Evolutionary conservation across 2,113 vertebrate species (phyloP), one percentile per base, ranked within the genome.

Genomic region (Anarrhichthys ocellatus): DNA sequence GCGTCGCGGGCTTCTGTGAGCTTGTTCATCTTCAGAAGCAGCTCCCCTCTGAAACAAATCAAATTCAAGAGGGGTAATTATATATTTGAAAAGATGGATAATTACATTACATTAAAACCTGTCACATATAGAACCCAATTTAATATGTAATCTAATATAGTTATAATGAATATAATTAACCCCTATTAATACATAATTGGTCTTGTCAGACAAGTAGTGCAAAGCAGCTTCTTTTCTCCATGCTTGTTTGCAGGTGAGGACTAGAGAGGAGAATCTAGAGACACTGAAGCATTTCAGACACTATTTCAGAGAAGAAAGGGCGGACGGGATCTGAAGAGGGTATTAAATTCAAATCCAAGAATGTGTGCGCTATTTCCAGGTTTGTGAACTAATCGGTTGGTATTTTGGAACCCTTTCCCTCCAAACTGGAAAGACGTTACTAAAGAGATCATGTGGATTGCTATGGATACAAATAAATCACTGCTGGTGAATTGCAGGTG

Each of bases 1-100:
- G 98, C 97, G 65, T 99, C 98, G 42, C 97, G 97, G 15, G 98
- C 98, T 92, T 99, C 97, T 6, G 95, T 93, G 68, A 97, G 97
- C 86, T 99, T 99, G 87, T 99, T 99, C 98, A 99, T 99, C 95
- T 99, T 99, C 84, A 99, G 82, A 81, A 99, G 96, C 56, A 99
- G 91, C 91, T 99, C 98, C 64, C 98, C 98, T 94, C 98, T 99
- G 92, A 4, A 34, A 27, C 22, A n/a, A 3, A 54, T 54, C 2
- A 3, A n/a, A 1, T 67, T 14, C 18, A 15, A 32, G 22, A 0
- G 6, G 9, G 22, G 24, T 6, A 11, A 54, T 70, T 15, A 10
- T 32, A 40, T 58, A 0, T 22, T 48, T 18, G 5, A 65, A 20
- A 22, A 5, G 9, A 24, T 20, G 20, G n/a, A 36, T 46, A 3